Evolutionary conservation across 2,113 vertebrate species (phyloP), one percentile per base, ranked within the genome.

Genomic region (Holacanthus passer): DNA sequence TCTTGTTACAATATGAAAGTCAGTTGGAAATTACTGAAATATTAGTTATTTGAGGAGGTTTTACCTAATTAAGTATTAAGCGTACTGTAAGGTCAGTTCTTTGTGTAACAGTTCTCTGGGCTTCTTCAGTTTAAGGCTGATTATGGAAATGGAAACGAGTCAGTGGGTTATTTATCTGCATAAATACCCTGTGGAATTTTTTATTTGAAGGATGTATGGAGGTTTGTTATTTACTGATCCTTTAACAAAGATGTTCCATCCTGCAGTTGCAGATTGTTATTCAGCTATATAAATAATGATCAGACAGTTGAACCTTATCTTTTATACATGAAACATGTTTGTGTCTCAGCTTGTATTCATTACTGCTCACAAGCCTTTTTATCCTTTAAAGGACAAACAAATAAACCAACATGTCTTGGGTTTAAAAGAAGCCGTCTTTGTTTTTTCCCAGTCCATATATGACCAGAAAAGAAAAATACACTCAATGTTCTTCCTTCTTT

Each of bases 401-500:
- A 70, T 68, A 68, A 50, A 67, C 24, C n/a, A 53, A 19, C 7
- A 13, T 45, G 9, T 47, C 3, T 77, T 41, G 1, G 4, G 66
- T 74, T 79, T 66, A 1, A 60, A 71, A 71, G 24, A 24, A 24
- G 0, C 19, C 0, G 14, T 10, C 17, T 78, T 50, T 55, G 20
- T 55, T 41, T 56, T 27, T 0, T 0, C n/a, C 5, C 14, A 56
- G 10, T 77, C 37, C 19, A 55, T 47, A n/a, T 64, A 32, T 7
- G 7, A 43, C 8, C 14, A 13, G 17, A 63, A n/a, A 5, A 13
- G 6, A 45, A 43, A 11, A 41, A 45, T 10, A 67, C 27, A 45
- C 0, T 0, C 27, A 58, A n/a, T 14, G 59, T 64, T 64, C 17
- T 69, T 71, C 69, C 77, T 87, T 27, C 24, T 79, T 71, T 68